Percentiles rank a stretch among this genome's conserved stretches.
These are phyloP conservation scores for Panthera uncia DNA, from an alignment of 2,113 vertebrate genomes.

Conservation along the genomic window DNA sequence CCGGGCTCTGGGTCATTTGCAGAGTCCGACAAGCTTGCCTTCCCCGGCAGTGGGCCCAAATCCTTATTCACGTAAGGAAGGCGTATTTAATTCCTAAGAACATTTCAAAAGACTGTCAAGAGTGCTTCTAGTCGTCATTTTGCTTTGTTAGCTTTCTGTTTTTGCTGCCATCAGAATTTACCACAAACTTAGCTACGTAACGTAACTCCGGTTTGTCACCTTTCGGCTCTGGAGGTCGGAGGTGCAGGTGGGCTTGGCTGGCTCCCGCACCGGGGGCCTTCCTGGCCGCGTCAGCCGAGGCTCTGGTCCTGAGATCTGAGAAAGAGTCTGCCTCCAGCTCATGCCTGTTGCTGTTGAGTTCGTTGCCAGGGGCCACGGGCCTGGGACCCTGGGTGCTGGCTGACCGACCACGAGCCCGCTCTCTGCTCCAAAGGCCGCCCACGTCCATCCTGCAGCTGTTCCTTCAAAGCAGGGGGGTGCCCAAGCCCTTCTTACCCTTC, in stretches of 20 bases:
- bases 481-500: no score
- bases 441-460: rapidly evolving
- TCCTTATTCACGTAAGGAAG: background rate
- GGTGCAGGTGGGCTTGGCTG: background rate
- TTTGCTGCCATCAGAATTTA: background rate
- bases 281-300: background rate
- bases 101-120: background rate
- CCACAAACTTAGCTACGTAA: background rate
- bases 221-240: background rate
- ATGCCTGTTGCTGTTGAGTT: rapidly evolving
- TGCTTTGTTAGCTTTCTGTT: background rate
- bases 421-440: background rate
- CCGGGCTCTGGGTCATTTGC: no score
- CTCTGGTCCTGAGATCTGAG: no score
- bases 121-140: background rate
- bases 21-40: background rate
- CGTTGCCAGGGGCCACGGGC: no score
- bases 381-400: background rate
- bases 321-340: rapidly evolving
- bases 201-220: background rate
- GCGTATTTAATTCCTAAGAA: background rate
- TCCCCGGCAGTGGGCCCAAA: background rate
- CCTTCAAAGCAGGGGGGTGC: background rate
- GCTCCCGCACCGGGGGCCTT: rapidly evolving
- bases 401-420: background rate